These are phyloP conservation scores for Cygnus buccinator DNA, from an alignment of 2,113 vertebrate genomes.

Conservation along the genomic window DNA sequence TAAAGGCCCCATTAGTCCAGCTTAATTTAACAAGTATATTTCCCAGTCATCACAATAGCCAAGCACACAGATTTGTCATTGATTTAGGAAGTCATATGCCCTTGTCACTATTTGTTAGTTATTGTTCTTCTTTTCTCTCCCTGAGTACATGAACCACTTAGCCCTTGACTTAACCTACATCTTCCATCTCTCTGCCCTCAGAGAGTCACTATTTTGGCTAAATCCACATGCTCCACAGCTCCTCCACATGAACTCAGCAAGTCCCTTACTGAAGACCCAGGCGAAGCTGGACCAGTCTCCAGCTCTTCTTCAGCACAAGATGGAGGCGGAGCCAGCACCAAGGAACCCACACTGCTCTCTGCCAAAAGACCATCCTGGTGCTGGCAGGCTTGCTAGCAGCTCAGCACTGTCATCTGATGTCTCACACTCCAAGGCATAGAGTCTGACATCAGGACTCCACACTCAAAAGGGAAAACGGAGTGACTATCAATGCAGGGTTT, in stretches of 20 bases:
- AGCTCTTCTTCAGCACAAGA: neutral
- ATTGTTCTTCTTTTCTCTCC: neutral
- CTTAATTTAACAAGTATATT: neutral
- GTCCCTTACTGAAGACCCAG: neutral
- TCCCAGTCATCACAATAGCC: neutral
- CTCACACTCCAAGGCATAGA: neutral
- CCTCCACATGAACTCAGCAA: neutral
- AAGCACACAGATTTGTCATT: neutral
- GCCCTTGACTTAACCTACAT: neutral
- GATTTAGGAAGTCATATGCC: neutral
- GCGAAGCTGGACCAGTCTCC: neutral
- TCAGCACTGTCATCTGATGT: neutral
- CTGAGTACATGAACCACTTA: no score
- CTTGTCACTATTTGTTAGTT: neutral
- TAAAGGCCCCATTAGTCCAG: neutral
- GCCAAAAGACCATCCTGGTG: neutral
- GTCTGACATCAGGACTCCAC: neutral
- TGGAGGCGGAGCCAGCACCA: neutral
- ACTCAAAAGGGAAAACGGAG: neutral
- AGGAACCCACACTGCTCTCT: neutral
- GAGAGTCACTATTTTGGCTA: neutral
- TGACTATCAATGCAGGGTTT: neutral
- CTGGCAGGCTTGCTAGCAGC: neutral
- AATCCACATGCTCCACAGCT: neutral
- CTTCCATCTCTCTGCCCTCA: neutral